These are phyloP conservation scores for Dicyema japonicum DNA, from an alignment of 1,140 invertebrate species.

Conservation along the genomic window DNA sequence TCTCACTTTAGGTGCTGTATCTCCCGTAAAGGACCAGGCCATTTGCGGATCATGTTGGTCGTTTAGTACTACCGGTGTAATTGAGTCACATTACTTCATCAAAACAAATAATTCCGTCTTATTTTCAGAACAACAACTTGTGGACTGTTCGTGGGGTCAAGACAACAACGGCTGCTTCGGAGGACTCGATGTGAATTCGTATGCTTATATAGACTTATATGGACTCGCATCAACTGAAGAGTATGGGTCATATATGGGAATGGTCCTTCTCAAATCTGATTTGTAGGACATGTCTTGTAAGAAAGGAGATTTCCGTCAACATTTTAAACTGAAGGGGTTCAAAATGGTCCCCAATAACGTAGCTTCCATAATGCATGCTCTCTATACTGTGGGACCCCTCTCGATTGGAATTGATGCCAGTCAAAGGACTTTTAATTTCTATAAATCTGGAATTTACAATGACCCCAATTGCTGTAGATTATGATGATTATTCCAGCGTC, in stretches of 20 bases:
- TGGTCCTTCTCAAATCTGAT: no score
- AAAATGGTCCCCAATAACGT: no score
- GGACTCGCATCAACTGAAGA: no score
- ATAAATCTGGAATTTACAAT: slow-evolving; percentile 25
- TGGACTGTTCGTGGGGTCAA: no score
- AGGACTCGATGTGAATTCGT: slow-evolving; percentile 46
- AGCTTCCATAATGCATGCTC: no score
- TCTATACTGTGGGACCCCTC: slow-evolving; percentile 51
- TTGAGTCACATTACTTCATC: slow-evolving; percentile 20
- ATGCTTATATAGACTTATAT: slow-evolving; percentile 72
- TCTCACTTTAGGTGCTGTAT: slow-evolving; percentile 55
- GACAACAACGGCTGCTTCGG: neutral
- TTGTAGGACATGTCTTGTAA: no score
- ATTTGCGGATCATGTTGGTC: slow-evolving; percentile 31
- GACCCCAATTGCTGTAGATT: no score
- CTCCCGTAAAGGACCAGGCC: slow-evolving; percentile 70
- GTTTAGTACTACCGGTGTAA: slow-evolving; percentile 22
- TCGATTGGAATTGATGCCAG: slow-evolving; percentile 52
- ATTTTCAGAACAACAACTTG: neutral
- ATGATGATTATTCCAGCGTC: no score
- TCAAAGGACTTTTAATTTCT: slow-evolving; percentile 39
- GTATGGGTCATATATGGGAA: no score
- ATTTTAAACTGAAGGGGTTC: no score
- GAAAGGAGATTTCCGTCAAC: no score
- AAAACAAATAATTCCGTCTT: slow-evolving; percentile 17